Base-by-base conservation (phyloP, 2,888 invertebrate species). In the Hypomecis punctinalis region DNA sequence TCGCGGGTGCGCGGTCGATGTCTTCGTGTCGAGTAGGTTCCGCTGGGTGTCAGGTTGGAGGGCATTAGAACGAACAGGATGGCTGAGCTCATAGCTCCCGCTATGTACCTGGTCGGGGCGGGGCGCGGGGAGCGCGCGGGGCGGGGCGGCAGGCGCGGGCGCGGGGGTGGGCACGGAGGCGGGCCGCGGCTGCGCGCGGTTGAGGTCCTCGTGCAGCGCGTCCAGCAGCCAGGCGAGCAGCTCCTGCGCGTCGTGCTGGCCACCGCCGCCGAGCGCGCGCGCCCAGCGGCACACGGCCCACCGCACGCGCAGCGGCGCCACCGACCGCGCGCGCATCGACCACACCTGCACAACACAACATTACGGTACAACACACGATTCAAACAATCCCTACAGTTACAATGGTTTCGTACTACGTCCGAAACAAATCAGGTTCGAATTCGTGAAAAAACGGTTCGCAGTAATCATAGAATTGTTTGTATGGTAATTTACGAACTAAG, bases 221-320 rank as follows among this genome's bases (percentile, higher is more conserved):
- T 98, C 98, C 76, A 98, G 93, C 71, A 98, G 92, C 95, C 98
- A 98, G 57, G 98, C 97, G 40, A 98, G 94, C 73, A 98, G 93
- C 91, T 98, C 98, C 94, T 97, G 98, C 58, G 98, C 97, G 93
- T 98, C 98, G 89, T 98, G 98, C 89, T 98, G 98, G 9, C 97
- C 97, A 73, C 97, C 97, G 68, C 97, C 97, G 71, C 95, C 96
- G 84, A 98, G 96, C 74, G 96, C 95, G 42, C 97, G 97, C 61
- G 97, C 97, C 91, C 97, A 96, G 79, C 97, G 97, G 39, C 96
- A 96, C 72, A 98, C 97, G 76, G 97, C 97, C 94, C 96, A 96
- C 61, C 96, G 93, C 72, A 98, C 94, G 88, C 97, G 97, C 65
- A 98, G 93, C 11, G 98, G 98, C 8, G 98, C 98, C 73, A 98